Evolutionary conservation across 2,797 vertebrate genomes (phyloP).

Genomic region (Podarcis siculus): DNA sequence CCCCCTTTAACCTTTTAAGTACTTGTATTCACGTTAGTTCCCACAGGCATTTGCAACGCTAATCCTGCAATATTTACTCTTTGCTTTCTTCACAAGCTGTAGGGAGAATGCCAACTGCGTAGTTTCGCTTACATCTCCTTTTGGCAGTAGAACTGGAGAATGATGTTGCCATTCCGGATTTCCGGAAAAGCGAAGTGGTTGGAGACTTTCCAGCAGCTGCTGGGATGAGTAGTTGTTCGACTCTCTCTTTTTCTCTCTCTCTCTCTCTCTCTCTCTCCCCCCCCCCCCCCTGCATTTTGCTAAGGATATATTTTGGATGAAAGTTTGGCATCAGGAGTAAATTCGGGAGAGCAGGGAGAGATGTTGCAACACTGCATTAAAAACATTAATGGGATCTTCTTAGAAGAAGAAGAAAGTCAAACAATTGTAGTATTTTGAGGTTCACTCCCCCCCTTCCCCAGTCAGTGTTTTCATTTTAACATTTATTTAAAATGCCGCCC

Average conservation of each 20-base stretch:
- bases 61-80: constrained; percentile 33
- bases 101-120: constrained; percentile 13
- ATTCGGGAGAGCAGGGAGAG: neutral
- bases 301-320: neutral
- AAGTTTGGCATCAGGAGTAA: neutral
- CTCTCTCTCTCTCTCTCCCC: neutral
- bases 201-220: constrained; percentile 43
- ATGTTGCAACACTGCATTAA: neutral
- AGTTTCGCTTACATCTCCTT: neutral
- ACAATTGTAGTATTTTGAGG: neutral
- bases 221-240: neutral
- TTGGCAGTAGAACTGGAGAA: constrained; percentile 25
- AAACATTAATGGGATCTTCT: neutral
- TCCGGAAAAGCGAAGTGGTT: constrained; percentile 41
- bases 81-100: constrained; percentile 23
- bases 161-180: constrained; percentile 42
- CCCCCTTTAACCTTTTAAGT: neutral
- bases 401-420: too few relatives aligned
- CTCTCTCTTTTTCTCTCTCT: neutral
- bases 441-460: neutral
- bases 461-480: neutral
- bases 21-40: constrained; percentile 2
- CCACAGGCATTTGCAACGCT: constrained; percentile 10
- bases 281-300: neutral
- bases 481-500: too few relatives aligned